Conservation (phyloP, 92 coral and sea anemone genomes). For the Virgularia gustaviana region DNA sequence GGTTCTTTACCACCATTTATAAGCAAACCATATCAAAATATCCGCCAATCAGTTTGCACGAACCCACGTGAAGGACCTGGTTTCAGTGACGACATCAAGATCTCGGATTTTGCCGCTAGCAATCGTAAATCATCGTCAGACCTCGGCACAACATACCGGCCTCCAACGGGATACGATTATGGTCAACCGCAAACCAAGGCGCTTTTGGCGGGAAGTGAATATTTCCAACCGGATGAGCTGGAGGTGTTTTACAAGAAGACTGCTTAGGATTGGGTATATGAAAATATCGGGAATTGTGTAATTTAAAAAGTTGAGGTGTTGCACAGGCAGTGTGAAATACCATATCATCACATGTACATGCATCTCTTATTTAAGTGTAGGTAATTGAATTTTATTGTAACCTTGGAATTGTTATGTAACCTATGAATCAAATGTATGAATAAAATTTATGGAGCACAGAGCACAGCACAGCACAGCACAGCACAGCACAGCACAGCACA, state of each 20-base stretch:
- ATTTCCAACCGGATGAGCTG: constrained; percentile 14
- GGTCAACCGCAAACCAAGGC: not conserved
- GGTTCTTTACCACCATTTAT: constrained; percentile 8
- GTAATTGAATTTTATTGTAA: no score
- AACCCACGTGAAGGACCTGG: constrained; percentile 2
- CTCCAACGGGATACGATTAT: constrained; percentile 3
- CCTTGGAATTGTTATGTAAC: no score
- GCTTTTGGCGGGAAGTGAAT: constrained; percentile 20
- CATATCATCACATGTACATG: not conserved
- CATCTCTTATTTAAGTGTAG: no score
- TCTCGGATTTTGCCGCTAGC: constrained; percentile 12
- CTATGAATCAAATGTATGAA: no score
- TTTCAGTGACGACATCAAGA: constrained; percentile 1
- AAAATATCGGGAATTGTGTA: not conserved
- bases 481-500: no score
- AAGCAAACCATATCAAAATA: constrained; percentile 5
- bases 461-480: no score
- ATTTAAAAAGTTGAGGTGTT: not conserved
- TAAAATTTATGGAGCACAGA: no score
- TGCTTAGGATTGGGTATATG: not conserved
- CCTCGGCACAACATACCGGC: constrained; percentile 19
- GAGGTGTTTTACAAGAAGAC: constrained; percentile 12
- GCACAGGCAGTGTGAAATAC: not conserved
- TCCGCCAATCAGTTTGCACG: not conserved
- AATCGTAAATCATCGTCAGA: not conserved